Evolutionary conservation across 2,113 vertebrate genomes (phyloP).

Genomic region (Fulica atra): DNA sequence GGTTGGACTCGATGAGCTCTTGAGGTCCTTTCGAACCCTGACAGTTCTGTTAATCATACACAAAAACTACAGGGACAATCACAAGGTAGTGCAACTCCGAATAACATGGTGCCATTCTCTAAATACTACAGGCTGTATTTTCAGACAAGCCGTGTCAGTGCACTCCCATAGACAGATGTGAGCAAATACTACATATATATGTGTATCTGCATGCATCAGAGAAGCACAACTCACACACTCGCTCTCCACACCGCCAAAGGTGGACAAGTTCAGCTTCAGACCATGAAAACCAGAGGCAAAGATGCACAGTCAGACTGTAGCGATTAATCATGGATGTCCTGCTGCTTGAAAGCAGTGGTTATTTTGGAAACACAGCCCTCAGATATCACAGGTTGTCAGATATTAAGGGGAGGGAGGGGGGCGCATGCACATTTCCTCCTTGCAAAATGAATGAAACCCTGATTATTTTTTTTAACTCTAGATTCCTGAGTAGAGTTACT

Average conservation of each 20-base stretch:
- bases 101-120: not conserved
- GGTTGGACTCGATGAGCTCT: too few relatives aligned
- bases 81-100: not conserved
- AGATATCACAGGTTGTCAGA: not conserved
- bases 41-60: too few relatives aligned
- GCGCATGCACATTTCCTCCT: not conserved
- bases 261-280: not conserved
- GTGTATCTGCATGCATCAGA: not conserved
- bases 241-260: not conserved
- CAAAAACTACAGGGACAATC: not conserved
- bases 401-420: not conserved
- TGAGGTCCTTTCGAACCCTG: too few relatives aligned
- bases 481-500: not conserved
- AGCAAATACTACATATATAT: not conserved
- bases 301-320: not conserved
- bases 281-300: not conserved
- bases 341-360: not conserved
- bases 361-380: not conserved
- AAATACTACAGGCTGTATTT: not conserved
- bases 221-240: not conserved
- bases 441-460: not conserved
- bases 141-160: not conserved
- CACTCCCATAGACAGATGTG: not conserved
- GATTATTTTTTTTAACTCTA: not conserved
- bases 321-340: not conserved